phyloP scores from a whole-genome alignment of 2,888 invertebrate species.

The Tuta absoluta region DNA sequence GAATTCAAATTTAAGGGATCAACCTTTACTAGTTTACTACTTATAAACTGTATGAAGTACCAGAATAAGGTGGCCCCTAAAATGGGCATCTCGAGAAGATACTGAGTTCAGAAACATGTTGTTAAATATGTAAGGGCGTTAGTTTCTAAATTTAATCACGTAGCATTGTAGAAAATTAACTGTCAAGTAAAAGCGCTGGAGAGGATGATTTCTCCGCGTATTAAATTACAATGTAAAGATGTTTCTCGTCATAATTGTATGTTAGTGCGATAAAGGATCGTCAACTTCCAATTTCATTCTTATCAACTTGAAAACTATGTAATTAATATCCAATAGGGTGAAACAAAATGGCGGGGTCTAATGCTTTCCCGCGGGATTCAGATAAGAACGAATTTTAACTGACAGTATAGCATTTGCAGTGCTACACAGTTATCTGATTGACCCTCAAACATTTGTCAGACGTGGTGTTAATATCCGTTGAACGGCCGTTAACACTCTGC shows the following conservation, averaged over 20 bases:
- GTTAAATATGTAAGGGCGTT: slow-evolving; percentile 3
- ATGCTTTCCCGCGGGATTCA: slow-evolving; percentile 1
- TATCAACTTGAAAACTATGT: neutral
- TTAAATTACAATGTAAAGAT: slow-evolving; percentile 18
- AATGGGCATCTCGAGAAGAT: neutral
- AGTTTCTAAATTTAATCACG: slow-evolving; percentile 10
- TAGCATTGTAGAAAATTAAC: slow-evolving; percentile 20
- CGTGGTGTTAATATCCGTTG: too few species aligned
- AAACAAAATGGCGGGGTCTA: neutral
- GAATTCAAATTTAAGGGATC: too few species aligned
- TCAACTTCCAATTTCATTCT: neutral
- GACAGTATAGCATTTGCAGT: too few species aligned
- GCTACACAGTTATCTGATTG: too few species aligned
- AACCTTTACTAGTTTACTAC: too few species aligned
- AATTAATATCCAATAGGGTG: neutral
- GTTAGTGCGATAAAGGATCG: neutral
- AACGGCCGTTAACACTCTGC: too few species aligned
- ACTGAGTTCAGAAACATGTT: neutral
- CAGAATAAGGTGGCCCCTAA: neutral
- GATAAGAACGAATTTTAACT: slow-evolving; percentile 1
- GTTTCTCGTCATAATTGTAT: neutral
- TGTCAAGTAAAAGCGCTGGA: slow-evolving; percentile 6
- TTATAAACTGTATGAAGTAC: too few species aligned
- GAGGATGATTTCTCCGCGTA: slow-evolving; percentile 13
- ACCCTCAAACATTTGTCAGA: too few species aligned